phyloP scores from a whole-genome alignment of 2,888 invertebrate genomes.

The Himalopsyche kuldschensis region DNA sequence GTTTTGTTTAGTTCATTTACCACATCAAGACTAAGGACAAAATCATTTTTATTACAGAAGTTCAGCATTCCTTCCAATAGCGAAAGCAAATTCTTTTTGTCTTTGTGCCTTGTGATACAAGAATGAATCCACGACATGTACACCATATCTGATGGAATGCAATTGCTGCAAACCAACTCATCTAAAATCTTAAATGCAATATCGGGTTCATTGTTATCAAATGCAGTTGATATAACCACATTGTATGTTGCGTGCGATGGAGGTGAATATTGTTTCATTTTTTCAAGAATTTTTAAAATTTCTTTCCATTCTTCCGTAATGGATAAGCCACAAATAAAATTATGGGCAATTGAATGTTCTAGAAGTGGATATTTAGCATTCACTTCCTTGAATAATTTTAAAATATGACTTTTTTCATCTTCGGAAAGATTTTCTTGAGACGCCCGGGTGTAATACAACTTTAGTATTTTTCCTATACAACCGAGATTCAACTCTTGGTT shows the following conservation, averaged over 20 bases:
- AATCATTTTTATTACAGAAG: conserved; percentile 49
- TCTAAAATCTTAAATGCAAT: conserved; percentile 65
- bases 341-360: conserved; percentile 63
- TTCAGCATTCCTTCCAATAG: conserved; percentile 62
- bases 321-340: conserved; percentile 65
- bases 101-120: conserved; percentile 50
- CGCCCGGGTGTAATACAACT: conserved; percentile 54
- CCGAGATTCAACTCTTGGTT: conserved; percentile 60
- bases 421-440: conserved; percentile 46
- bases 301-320: conserved; percentile 67
- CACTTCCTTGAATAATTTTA: conserved; percentile 55
- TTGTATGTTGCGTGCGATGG: conserved; percentile 58
- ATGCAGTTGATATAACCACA: conserved; percentile 61
- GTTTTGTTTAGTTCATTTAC: conserved; percentile 35
- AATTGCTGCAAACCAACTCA: conserved; percentile 54
- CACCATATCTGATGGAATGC: conserved; percentile 53
- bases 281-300: conserved; percentile 61
- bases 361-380: conserved; percentile 60
- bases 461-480: conserved; percentile 60
- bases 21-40: background rate
- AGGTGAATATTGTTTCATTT: conserved; percentile 55
- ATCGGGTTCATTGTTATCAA: conserved; percentile 58
- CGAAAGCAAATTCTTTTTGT: conserved; percentile 44
- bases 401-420: conserved; percentile 59
- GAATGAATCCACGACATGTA: conserved; percentile 60